Evolutionary conservation across 2,888 invertebrate genomes (phyloP).

Genomic region (Adela reaumurella): DNA sequence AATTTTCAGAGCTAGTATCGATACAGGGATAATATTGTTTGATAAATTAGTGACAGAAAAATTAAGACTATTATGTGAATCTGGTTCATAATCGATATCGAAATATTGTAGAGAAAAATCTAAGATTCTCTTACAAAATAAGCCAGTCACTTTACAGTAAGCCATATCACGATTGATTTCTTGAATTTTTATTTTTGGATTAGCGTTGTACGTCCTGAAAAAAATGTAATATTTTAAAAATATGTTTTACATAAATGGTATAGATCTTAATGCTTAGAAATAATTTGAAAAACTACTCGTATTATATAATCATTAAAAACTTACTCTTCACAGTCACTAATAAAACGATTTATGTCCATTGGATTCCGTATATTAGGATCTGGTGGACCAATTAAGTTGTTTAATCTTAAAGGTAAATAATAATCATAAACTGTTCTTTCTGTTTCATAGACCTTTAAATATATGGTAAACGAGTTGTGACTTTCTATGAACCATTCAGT

Average conservation of each 20-base stretch:
- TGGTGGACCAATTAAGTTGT: slow-evolving; percentile 57
- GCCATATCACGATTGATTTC: slow-evolving; percentile 33
- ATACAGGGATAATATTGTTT: slow-evolving; percentile 29
- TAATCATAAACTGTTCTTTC: slow-evolving; percentile 52
- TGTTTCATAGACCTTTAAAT: slow-evolving; percentile 32
- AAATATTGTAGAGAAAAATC: slow-evolving; percentile 34
- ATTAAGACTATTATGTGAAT: slow-evolving; percentile 21
- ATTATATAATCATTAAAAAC: slow-evolving; percentile 11
- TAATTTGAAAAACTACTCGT: too few species aligned
- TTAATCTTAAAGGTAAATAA: slow-evolving; percentile 56
- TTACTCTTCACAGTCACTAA: slow-evolving; percentile 31
- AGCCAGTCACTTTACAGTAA: slow-evolving; percentile 34
- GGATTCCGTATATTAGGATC: slow-evolving; percentile 21
- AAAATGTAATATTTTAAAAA: neutral
- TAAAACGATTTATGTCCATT: slow-evolving; percentile 33
- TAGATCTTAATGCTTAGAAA: too few species aligned
- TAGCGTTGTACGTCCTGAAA: slow-evolving; percentile 36
- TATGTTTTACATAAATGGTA: too few species aligned
- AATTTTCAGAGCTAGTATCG: slow-evolving; percentile 31
- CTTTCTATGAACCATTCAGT: slow-evolving; percentile 28
- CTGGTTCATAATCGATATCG: slow-evolving; percentile 27
- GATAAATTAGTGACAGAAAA: slow-evolving; percentile 42
- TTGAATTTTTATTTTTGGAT: slow-evolving; percentile 32
- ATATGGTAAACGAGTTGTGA: slow-evolving; percentile 34
- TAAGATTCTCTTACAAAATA: slow-evolving; percentile 41